Evolutionary conservation across 2,797 vertebrate species (phyloP).

Genomic region (Squalus acanthias): DNA sequence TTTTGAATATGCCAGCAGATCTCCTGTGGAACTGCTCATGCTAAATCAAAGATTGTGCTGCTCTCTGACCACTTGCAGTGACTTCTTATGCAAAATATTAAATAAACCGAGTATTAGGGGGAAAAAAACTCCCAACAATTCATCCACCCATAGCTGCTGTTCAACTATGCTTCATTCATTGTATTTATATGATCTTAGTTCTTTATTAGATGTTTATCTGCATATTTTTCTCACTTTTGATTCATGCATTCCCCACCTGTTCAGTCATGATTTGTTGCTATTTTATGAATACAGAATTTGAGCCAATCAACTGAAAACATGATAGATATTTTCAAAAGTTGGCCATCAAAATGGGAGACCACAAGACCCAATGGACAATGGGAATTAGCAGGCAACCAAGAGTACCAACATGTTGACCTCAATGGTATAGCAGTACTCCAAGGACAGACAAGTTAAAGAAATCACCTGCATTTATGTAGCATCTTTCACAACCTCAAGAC

Average conservation of each 20-base stretch:
- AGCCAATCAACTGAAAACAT: neutral
- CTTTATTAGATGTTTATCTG: neutral
- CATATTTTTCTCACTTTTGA: neutral
- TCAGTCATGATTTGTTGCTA: neutral
- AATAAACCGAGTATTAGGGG: neutral
- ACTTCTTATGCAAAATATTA: neutral
- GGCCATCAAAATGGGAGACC: neutral
- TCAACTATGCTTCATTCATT: neutral
- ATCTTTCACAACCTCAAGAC: neutral
- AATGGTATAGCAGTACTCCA: neutral
- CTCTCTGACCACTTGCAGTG: neutral
- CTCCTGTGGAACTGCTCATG: neutral
- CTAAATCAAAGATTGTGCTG: neutral
- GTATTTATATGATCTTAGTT: neutral
- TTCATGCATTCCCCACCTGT: neutral
- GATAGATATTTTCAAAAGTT: neutral
- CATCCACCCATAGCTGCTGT: neutral
- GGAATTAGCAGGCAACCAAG: neutral
- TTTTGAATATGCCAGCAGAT: neutral
- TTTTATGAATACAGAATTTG: neutral
- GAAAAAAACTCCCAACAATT: neutral
- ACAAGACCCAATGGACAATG: neutral
- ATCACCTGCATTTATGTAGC: neutral
- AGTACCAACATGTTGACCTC: neutral
- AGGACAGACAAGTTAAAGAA: neutral